These are phyloP conservation scores for Mustelus asterias DNA, from an alignment of 2,113 vertebrate species.

Conservation along the genomic window DNA sequence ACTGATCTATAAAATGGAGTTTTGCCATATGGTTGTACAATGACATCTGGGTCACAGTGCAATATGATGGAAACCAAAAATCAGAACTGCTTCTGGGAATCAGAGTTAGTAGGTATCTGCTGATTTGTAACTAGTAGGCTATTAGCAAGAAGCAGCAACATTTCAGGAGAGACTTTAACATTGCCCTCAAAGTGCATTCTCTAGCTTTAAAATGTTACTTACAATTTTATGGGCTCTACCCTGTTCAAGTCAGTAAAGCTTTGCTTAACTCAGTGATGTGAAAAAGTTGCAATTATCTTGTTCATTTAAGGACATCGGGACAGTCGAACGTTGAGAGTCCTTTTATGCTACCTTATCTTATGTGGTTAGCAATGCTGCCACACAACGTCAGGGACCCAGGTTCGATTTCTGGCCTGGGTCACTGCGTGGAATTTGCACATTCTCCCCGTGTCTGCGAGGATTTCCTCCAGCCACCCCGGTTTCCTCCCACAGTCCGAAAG, in stretches of 20 bases:
- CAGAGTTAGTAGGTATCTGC: neutral
- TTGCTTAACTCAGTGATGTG: neutral
- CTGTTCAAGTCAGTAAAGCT: neutral
- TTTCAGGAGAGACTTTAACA: neutral
- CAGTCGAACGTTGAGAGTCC: neutral
- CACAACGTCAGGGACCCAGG: too few species aligned
- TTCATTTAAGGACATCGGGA: neutral
- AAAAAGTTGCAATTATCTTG: neutral
- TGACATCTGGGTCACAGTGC: neutral
- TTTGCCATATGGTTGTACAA: neutral
- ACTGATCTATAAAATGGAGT: neutral
- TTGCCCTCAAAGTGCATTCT: neutral
- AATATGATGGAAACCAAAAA: conserved; percentile 26
- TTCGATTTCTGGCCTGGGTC: too few species aligned
- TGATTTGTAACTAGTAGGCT: neutral
- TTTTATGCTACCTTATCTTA: too few species aligned
- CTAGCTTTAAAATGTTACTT: neutral
- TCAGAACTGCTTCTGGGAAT: neutral
- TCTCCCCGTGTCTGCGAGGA: too few species aligned
- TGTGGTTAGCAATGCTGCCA: too few species aligned
- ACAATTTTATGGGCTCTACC: neutral
- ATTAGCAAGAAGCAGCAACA: neutral
- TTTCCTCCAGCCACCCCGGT: too few species aligned
- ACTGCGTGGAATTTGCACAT: too few species aligned
- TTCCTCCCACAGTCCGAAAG: too few species aligned